A percentile compares a stretch with the other conserved stretches of the same genome.
Evolutionary conservation across 2,113 vertebrate genomes (phyloP).

Genomic region (Danio rerio): DNA sequence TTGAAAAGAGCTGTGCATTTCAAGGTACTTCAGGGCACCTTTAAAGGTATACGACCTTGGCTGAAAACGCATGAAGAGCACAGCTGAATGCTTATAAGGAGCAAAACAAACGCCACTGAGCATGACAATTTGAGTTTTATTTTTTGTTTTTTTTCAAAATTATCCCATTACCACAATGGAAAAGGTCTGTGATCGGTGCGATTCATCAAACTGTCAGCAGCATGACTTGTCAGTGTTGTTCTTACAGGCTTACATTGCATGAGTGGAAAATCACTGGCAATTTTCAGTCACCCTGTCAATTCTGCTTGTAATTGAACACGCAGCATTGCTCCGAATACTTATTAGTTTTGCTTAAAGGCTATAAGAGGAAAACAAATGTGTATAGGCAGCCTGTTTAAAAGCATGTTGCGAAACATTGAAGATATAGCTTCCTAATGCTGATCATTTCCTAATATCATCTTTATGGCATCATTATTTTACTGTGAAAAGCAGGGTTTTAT

Average conservation of each 20-base stretch:
- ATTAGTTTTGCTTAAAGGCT: slow-evolving; percentile 42
- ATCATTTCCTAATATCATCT: too few species aligned
- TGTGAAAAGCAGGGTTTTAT: too few species aligned
- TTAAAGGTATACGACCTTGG: slow-evolving; percentile 13
- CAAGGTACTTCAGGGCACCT: too few species aligned
- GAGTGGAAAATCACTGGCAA: slow-evolving; percentile 50
- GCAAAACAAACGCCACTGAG: slow-evolving; percentile 33
- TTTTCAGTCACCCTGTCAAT: slow-evolving; percentile 47
- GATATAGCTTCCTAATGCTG: too few species aligned
- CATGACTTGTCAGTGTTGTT: slow-evolving; percentile 38
- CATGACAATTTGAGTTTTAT: slow-evolving; percentile 13
- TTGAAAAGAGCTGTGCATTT: too few species aligned
- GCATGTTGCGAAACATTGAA: too few species aligned
- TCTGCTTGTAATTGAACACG: slow-evolving; percentile 47
- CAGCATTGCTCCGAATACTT: slow-evolving; percentile 20
- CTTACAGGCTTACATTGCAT: slow-evolving; percentile 40
- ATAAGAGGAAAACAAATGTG: slow-evolving; percentile 13
- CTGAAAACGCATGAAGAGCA: slow-evolving; percentile 6
- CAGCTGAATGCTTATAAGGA: slow-evolving; percentile 23
- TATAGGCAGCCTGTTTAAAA: not conserved
- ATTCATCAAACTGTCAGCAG: slow-evolving; percentile 55
- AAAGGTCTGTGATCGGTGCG: slow-evolving; percentile 41
- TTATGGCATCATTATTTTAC: too few species aligned
- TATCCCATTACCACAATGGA: slow-evolving; percentile 41
- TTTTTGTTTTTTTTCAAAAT: slow-evolving; percentile 18